Evolutionary conservation across 2,888 invertebrate species (phyloP), one percentile per base, ranked within the genome.

Genomic region (Orthosia incerta): DNA sequence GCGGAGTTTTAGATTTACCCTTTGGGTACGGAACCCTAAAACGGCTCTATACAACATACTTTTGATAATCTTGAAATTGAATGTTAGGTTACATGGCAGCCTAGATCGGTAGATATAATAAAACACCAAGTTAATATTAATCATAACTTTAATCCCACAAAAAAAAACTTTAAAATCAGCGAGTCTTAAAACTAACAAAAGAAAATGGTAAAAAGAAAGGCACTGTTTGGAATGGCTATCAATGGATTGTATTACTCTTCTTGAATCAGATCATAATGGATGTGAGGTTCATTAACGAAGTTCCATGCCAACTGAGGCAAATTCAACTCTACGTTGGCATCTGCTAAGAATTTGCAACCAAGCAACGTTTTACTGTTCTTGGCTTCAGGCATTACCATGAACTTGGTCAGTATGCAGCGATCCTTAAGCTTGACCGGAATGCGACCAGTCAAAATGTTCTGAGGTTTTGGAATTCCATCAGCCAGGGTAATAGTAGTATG

Each of bases 281-380:
- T 65, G 0, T 5, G 20, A 16, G 74, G 81, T 39, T 80, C 77
- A 26, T 80, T 74, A 46, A 57, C 62, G 23, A 81, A 81, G 18
- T n/a, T 62, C 80, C 80, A 88, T 3, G 74, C 82, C 12, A 74
- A 23, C 53, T 88, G 85, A 1, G 87, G 83, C n/a, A 88, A 51
- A 67, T 87, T 84, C 16, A 89, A 73, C 9, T 86, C 60, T 45
- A 89, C 87, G 0, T 85, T 73, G 16, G 83, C 86, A 26, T 88
- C 80, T 3, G 31, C 16, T 0, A 81, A 9, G n/a, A 81, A 81
- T 13, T 70, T 82, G 5, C 76, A 63, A 15, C 80, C 80, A 15
- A 81, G 70, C 56, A 81, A 70, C 0, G 80, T 81, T 3, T 67
- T 61, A 59, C 46, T 51, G 3, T 67, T 75, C 5, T 1, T 11